Evolutionary conservation across 2,888 invertebrate genomes (phyloP), one percentile per base, ranked within the genome.

Genomic region (Priocnemis perturbator): DNA sequence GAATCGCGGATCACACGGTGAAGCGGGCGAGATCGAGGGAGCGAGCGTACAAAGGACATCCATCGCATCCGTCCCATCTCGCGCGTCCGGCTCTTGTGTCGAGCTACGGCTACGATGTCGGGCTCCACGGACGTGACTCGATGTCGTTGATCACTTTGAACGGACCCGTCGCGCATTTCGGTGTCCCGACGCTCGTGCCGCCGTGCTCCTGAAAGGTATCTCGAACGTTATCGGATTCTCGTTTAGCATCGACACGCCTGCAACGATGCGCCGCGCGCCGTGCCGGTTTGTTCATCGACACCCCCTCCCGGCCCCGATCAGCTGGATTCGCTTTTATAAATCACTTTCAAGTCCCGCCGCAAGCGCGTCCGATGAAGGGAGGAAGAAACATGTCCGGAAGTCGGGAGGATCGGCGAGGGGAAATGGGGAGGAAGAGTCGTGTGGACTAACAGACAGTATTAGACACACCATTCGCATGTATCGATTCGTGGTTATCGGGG

Each of bases 401-500:
- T 57, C 67, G 37, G 53, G 53, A 65, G 64, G 63, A 26, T 57
- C 64, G 21, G 21, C 21, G 50, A 47, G 47, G 4, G 9, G 15
- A 17, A 15, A 15, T 47, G 47, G 9, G 17, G 17, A 50, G 11
- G 17, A 50, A 47, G 2, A 17, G 47, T 4, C 47, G 47, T n/a
- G 15, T 3, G 9, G 15, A 47, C 2, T 47, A 47, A 15, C 17
- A 48, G 48, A 56, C 47, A 30, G 7, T 47, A 58, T 50, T 20
- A 69, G 72, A 66, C 61, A 57, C 64, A 58, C 26, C 67, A 62
- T 65, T 72, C 64, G 53, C 70, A 60, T 44, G 26, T 15, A 45
- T 48, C 69, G 71, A 73, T 76, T 79, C 61, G 60, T 23, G 61
- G 69, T 70, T 71, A 79, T 76, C 64, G 64, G 45, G 55, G 71